Base-by-base conservation (phyloP, 2,113 vertebrate species). In the Alces alces region DNA sequence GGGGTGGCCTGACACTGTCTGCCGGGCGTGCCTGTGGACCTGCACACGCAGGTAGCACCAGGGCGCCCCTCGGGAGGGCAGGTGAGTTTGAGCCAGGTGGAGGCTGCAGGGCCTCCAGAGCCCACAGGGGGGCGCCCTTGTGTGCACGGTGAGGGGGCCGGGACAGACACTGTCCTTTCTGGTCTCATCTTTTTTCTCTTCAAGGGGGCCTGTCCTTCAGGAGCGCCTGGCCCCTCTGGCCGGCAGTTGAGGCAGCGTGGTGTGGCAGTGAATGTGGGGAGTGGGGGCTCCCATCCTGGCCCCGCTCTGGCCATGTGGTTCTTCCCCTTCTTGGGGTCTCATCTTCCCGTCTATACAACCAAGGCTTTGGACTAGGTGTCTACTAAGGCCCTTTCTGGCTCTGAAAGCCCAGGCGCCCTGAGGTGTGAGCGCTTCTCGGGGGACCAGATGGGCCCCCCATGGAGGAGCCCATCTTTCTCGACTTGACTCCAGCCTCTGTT, bases 11-110 rank as follows among this genome's bases (percentile, higher is more conserved):
- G 4, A 27, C 0, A 2, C 78, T 13, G n/a, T 39, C 64, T 60
- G 47, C 91, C 4, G 28, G 82, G 27, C 14, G 1, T 3, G 1
- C 28, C 90, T 92, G 82, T 82, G 47, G n/a, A 70, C 21, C 83
- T 28, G n/a, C 78, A 30, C 23, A 21, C 27, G 64, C 45, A 33
- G 92, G 93, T 96, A 96, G 80, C 96, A 92, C 97, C 96, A 7
- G 19, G 0, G 57, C 21, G 36, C 23, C 58, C 23, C 61, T 14
- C n/a, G 61, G 5, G 7, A 7, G 45, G 89, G 87, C 64, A 17
- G 85, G 95, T 36, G 13, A 39, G 5, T 43, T 28, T 13, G 28
- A n/a, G 55, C 82, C 70, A 19, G 30, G 12, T 12, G 89, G 80
- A 33, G 82, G 58, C 0, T 0, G 86, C 92, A 19, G 61, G 76